These are phyloP conservation scores for Aramus guarauna DNA, from an alignment of 2,113 vertebrate species.

Conservation along the genomic window DNA sequence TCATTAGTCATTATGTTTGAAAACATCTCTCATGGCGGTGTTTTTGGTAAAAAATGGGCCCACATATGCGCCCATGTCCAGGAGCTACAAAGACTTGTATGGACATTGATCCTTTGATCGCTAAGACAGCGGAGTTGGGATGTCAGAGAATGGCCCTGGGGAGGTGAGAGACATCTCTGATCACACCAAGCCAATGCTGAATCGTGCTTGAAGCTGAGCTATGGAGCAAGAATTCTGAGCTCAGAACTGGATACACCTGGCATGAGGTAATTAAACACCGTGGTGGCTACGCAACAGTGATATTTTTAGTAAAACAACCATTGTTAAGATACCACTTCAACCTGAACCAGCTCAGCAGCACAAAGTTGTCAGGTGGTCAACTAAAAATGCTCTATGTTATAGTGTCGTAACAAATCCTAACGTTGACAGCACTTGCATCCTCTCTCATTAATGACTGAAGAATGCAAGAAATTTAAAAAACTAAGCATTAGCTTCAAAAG, in stretches of 20 bases:
- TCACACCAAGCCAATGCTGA: accelerated
- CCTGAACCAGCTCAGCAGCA: not conserved
- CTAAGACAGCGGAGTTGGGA: not conserved
- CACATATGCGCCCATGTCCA: too few species aligned
- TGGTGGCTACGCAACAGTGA: too few species aligned
- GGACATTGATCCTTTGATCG: not conserved
- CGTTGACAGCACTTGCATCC: not conserved
- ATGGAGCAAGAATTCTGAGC: not conserved
- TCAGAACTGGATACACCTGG: not conserved
- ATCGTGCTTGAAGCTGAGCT: not conserved
- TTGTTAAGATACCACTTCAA: not conserved
- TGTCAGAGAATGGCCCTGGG: not conserved
- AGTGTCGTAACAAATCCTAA: not conserved
- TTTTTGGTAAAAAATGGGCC: not conserved
- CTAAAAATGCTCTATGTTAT: accelerated
- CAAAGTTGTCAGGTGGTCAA: not conserved
- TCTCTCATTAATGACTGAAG: not conserved
- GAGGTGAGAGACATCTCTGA: not conserved
- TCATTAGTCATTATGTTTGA: not conserved
- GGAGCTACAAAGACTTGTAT: not conserved
- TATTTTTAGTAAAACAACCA: not conserved
- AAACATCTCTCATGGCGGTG: not conserved
- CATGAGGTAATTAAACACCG: not conserved
- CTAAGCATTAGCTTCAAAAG: not conserved
- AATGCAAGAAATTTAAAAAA: not conserved